phyloP scores from a whole-genome alignment of 2,113 vertebrate species.

The Coregonus clupeaformis region DNA sequence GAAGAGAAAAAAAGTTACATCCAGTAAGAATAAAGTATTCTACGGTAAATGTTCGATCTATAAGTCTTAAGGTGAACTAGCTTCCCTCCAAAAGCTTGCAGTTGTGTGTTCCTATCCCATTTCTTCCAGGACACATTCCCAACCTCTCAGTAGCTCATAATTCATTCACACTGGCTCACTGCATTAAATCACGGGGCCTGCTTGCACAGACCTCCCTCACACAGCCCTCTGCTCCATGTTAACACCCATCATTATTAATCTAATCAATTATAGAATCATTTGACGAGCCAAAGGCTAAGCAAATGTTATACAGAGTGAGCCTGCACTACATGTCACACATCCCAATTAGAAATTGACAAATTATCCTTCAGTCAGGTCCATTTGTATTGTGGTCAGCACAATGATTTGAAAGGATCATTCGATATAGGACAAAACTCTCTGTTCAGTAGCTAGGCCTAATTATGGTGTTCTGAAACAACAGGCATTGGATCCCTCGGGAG shows the following conservation, averaged over 20 bases:
- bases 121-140: neutral
- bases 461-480: slow-evolving; percentile 59
- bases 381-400: slow-evolving; percentile 40
- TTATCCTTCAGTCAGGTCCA: slow-evolving; percentile 46
- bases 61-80: no score
- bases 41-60: no score
- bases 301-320: slow-evolving; percentile 68
- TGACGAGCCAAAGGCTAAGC: slow-evolving; percentile 71
- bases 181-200: slow-evolving; percentile 55
- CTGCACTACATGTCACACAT: slow-evolving; percentile 57
- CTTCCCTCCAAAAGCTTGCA: no score
- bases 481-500: slow-evolving; percentile 45
- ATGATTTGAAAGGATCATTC: slow-evolving; percentile 55
- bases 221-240: slow-evolving; percentile 53
- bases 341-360: slow-evolving; percentile 60
- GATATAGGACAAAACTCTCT: slow-evolving; percentile 27
- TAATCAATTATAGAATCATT: slow-evolving; percentile 76
- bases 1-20: neutral
- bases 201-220: slow-evolving; percentile 41
- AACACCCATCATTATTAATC: slow-evolving; percentile 75
- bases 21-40: no score
- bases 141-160: slow-evolving; percentile 46
- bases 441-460: slow-evolving; percentile 51
- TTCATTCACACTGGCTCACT: slow-evolving; percentile 48
- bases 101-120: no score